Evolutionary conservation across 2,888 invertebrate species (phyloP), one percentile per base, ranked within the genome.

Genomic region (Amiota mariae): DNA sequence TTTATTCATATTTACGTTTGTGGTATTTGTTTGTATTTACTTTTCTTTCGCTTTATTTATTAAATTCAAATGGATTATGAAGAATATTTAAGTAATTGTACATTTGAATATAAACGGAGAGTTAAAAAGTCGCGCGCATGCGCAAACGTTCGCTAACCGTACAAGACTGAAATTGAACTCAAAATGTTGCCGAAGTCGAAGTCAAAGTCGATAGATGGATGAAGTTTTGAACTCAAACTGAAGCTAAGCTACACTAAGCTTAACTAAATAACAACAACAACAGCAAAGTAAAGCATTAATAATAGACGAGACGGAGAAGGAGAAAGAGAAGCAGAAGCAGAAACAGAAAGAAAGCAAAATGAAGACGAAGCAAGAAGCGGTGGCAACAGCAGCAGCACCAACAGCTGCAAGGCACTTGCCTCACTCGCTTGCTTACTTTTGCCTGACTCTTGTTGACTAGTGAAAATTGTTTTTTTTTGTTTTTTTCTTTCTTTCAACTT

Each of bases 121-220:
- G 54, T 54, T 54, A 15, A 8, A 8, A 54, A 54, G 54, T n/a
- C 54, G 54, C 54, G 54, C 54, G 54, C 54, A 15, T 54, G 54
- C 54, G 15, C 54, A 54, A 54, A 12, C 54, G 54, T 54, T 54
- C 54, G 13, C 15, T 54, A 54, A 54, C n/a, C 54, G 54, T 54
- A 54, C 54, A 54, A n/a, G 54, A 54, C 54, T 54, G 54, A 54
- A 54, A 54, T 15, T 54, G n/a, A 54, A 54, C 15, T 54, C 36
- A 36, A 36, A 36, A 36, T 36, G 36, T 36, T 36, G 36, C 36
- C 36, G 54, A 54, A 54, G 15, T 15, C 2, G 54, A 54, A 54
- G 54, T 54, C n/a, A 54, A 15, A 15, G 54, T 54, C 54, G 54
- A 15, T 15, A 36, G 36, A 36, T 36, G 36, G 36, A 36, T 36